Evolutionary conservation across 2,888 invertebrate species (phyloP).

Genomic region (Drosophila tripunctata): DNA sequence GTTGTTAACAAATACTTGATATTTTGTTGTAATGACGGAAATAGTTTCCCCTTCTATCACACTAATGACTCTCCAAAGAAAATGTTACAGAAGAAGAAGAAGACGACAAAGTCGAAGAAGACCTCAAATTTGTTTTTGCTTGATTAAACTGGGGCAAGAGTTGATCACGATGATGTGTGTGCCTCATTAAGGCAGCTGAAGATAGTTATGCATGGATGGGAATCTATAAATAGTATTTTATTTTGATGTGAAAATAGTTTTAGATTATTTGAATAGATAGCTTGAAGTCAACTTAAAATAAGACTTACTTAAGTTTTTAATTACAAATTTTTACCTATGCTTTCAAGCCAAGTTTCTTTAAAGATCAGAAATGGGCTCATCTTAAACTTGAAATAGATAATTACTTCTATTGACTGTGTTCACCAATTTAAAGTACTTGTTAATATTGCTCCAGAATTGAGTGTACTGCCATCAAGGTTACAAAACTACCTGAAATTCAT

Average conservation of each 20-base stretch:
- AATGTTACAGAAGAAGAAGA: background rate
- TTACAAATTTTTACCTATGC: no score
- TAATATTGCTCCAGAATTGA: background rate
- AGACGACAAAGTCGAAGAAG: background rate
- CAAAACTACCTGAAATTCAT: conserved; percentile 27
- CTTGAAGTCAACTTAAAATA: no score
- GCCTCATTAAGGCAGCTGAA: conserved; percentile 18
- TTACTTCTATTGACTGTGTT: background rate
- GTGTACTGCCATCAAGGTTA: conserved; percentile 10
- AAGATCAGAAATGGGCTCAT: no score
- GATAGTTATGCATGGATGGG: background rate
- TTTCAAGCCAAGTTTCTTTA: no score
- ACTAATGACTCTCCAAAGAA: conserved; percentile 7
- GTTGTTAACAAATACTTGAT: conserved; percentile 11
- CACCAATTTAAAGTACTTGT: background rate
- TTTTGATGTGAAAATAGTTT: background rate
- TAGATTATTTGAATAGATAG: background rate
- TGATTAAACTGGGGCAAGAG: conserved; percentile 29
- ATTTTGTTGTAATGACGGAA: conserved; percentile 32
- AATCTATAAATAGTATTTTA: background rate
- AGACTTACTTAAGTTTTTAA: no score
- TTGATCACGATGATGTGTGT: conserved; percentile 1
- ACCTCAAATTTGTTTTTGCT: conserved; percentile 4
- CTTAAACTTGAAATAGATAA: background rate
- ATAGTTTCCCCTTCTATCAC: conserved; percentile 25